Evolutionary conservation across 2,888 invertebrate genomes (phyloP), one percentile per base, ranked within the genome.

Genomic region (Drosophila buzzatii): DNA sequence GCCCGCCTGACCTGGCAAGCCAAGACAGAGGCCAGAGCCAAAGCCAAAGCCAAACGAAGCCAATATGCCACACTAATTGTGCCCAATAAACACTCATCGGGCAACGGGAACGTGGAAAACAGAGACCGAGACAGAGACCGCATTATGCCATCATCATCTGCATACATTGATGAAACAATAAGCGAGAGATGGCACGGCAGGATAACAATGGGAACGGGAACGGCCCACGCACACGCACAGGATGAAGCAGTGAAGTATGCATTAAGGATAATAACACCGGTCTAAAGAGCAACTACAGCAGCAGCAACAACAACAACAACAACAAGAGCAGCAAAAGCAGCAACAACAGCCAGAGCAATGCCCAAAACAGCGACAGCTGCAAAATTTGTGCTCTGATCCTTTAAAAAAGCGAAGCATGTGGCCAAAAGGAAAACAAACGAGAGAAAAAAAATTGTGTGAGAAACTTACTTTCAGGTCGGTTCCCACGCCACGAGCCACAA

Each of bases 401-500:
- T 91, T 85, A 87, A 85, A 91, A 91, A 82, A 82, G 85, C 86
- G 85, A 87, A 91, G 91, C 92, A 92, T 92, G 92, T 92, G 92
- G 90, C 90, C 82, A 86, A 86, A 86, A 76, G 85, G 83, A 86
- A 85, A 89, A 80, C 81, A 85, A 91, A 90, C 81, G 84, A 85
- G 82, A 51, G 51, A 35, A 87, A 90, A 91, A 91, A 90, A 91
- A 87, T 87, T 90, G 90, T 92, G 92, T 92, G 92, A 91, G 92
- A 92, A 92, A 92, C 91, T 92, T 84, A 91, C 90, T 92, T 92
- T 91, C 86, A 85, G 82, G 82, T 88, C 89, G 90, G 92, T 92
- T 92, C 92, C 92, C 92, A 92, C 93, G 92, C 92, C 92, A 92
- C 92, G 92, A 92, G 92, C 93, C 92, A 92, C 92, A 92, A 90